A percentile compares a stretch with the other conserved stretches of the same genome.
Evolutionary conservation across 2,888 invertebrate genomes (phyloP).

Genomic region (Zeuzera pyrina): DNA sequence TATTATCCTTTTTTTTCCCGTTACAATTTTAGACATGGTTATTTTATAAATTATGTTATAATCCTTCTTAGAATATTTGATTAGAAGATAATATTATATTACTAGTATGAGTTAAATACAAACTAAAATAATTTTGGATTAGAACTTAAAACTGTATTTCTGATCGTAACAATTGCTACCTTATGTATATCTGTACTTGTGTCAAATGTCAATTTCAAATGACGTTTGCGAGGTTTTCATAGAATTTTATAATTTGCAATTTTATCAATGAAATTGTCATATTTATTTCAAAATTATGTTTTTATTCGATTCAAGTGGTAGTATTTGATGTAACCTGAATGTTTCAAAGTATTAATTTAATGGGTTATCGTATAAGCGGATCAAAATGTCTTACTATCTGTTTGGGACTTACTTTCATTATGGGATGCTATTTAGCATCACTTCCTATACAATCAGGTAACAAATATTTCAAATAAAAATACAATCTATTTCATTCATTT

Average conservation of each 20-base stretch:
- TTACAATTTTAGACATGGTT: too few species aligned
- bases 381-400: conserved; percentile 57
- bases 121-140: background rate
- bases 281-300: conserved; percentile 20
- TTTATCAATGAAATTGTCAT: conserved; percentile 17
- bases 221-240: too few species aligned
- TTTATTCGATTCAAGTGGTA: conserved; percentile 9
- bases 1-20: too few species aligned
- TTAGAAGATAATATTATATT: background rate
- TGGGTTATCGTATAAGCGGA: conserved; percentile 49
- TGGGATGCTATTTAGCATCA: conserved; percentile 61
- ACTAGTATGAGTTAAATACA: background rate
- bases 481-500: too few species aligned
- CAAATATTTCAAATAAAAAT: conserved; percentile 13
- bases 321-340: conserved; percentile 29
- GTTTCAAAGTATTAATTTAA: conserved; percentile 40
- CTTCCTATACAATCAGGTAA: conserved; percentile 54
- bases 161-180: too few species aligned
- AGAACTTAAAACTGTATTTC: background rate
- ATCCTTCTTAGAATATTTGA: too few species aligned
- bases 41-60: too few species aligned
- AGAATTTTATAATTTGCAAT: conserved; percentile 6
- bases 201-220: conserved; percentile 1
- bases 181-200: too few species aligned
- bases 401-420: conserved; percentile 51